phyloP scores from a whole-genome alignment of 2,113 vertebrate species.

The Mormyrus lacerda region DNA sequence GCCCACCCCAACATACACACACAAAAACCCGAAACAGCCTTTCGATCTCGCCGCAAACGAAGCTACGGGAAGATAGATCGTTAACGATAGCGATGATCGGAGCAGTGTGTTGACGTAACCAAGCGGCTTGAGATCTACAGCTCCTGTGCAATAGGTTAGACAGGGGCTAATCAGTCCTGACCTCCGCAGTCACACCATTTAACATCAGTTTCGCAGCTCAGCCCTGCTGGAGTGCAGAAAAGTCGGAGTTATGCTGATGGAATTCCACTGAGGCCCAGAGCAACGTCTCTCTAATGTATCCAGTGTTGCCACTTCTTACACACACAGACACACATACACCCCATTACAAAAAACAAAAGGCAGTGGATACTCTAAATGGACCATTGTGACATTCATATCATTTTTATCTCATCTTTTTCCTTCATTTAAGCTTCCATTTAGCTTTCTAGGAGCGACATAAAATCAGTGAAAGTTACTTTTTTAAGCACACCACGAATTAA shows the following conservation, averaged over 20 bases:
- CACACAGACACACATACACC: not conserved
- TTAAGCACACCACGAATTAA: not conserved
- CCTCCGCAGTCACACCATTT: constrained; percentile 19
- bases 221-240: not conserved
- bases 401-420: not conserved
- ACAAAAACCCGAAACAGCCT: not conserved
- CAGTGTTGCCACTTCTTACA: not conserved
- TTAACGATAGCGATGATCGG: not conserved
- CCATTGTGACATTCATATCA: not conserved
- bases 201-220: constrained; percentile 15
- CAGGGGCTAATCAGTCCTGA: constrained; percentile 24
- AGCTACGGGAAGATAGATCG: not conserved
- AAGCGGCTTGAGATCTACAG: not conserved
- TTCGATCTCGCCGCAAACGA: not conserved
- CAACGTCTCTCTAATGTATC: constrained; percentile 8
- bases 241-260: not conserved
- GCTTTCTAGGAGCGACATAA: not conserved
- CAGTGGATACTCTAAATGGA: not conserved
- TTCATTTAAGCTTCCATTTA: not conserved
- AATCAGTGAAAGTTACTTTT: not conserved
- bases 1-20: not conserved
- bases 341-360: not conserved
- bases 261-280: constrained; percentile 3
- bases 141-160: constrained; percentile 8
- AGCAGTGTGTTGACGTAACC: not conserved